Evolutionary conservation across 2,113 vertebrate species (phyloP), one percentile per base, ranked within the genome.

Genomic region (Oxygymnocypris stewartii): DNA sequence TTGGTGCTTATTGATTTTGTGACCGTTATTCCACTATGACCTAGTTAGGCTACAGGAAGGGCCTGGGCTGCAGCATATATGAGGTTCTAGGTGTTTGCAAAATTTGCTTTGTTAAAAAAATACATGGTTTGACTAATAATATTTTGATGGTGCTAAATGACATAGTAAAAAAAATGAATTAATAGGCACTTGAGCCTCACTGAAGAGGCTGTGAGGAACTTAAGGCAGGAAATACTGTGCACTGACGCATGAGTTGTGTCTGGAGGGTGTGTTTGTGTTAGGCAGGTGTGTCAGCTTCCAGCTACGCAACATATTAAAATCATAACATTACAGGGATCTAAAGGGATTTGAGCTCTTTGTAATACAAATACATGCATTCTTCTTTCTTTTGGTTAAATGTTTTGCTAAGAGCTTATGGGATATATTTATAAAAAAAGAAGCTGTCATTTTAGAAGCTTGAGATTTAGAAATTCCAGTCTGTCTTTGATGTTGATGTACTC

Each of bases 381-480:
- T 71, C 67, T 37, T 71, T 71, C 28, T 71, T 71, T 71, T 71
- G 67, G 31, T 71, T 69, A 71, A 18, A 71, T 9, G 31, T 71
- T 71, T 31, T 37, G 67, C 67, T 8, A 6, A 71, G 6, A 18
- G 31, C 31, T 71, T 71, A 37, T 71, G 6, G 67, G 20, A 71
- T 37, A 37, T 37, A 71, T 0, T 69, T 6, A 31, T 2, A 10
- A 12, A 42, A 40, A 20, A 20, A 31, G 8, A 35, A 35, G 67
- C 67, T 71, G 67, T 71, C 67, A 40, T 40, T 35, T 6, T 35
- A 63, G 11, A 16, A 54, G 49, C 5, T 1, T 16, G 63, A 67
- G 2, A 67, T 69, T 71, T 69, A 69, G 31, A 69, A 35, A 37
- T 35, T 37, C 28, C 28, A 18, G 65, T 35, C 14, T 35, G 14